Base-by-base conservation (phyloP, 1,140 invertebrate species). In the Leptonema lineaticorne region DNA sequence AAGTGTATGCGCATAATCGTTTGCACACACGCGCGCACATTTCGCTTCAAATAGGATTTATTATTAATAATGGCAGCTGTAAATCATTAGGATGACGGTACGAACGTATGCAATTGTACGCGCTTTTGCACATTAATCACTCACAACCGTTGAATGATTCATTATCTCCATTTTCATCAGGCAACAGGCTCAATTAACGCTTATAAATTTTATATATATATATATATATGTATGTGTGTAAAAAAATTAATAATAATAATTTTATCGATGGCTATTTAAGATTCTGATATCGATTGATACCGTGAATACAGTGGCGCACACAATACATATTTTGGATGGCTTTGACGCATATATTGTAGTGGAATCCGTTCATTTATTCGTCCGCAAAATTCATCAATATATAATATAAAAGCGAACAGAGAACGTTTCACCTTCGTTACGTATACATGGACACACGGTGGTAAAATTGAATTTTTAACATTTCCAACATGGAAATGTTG, bases 151-250 rank as follows among this genome's bases (percentile, higher is more conserved):
- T 53, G 50, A 53, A 53, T 53, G 50, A 53, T 53, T 53, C 50
- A 53, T 53, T 53, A 53, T 53, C 50, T 53, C 50, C 50, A 53
- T 53, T 53, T 53, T 53, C 50, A 53, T 53, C 50, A 53, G 50
- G 20, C 50, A 53, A 53, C 50, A 53, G 24, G 18, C 24, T 22
- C 50, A 53, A 53, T 53, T 53, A 53, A 53, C 27, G 22, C 20
- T 53, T 53, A 53, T 53, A 24, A 24, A 53, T 53, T 53, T 53
- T 53, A 26, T 22, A 53, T 53, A 20, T 20, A 26, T 7, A 24
- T n/a, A n/a, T n/a, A n/a, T n/a, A n/a, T n/a, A n/a, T n/a, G n/a
- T n/a, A n/a, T n/a, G n/a, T n/a, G n/a, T 26, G 20, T 11, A 26
- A 2, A 24, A 53, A 26, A 53, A 53, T 26, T 26, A 53, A 53